Evolutionary conservation across 92 coral and sea anemone species (phyloP).

Genomic region (Porites rus): DNA sequence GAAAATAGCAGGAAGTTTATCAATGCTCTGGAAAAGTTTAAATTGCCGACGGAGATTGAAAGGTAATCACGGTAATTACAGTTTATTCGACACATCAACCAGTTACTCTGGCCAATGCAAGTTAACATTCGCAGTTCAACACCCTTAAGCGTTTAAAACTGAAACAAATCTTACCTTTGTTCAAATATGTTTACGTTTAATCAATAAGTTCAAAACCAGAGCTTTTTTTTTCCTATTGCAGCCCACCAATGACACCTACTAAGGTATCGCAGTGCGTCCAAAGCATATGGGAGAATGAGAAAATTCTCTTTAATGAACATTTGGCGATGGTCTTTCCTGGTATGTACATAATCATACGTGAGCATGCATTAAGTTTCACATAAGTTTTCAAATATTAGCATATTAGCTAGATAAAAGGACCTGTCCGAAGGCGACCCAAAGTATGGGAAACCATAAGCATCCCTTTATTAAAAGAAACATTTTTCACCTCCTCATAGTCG

Average conservation of each 20-base stretch:
- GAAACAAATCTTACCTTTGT: neutral
- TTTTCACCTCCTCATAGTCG: too few relatives aligned
- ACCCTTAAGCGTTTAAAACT: neutral
- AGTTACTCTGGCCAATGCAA: too few relatives aligned
- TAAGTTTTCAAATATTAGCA: too few relatives aligned
- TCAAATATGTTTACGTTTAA: too few relatives aligned
- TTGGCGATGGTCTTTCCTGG: constrained; percentile 72
- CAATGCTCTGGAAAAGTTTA: constrained; percentile 3
- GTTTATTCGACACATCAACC: too few relatives aligned
- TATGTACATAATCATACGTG: neutral
- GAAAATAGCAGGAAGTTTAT: constrained; percentile 4
- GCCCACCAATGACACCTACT: constrained; percentile 66
- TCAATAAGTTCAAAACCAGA: neutral
- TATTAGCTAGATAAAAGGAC: too few relatives aligned
- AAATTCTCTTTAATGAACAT: constrained; percentile 52
- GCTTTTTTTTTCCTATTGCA: neutral
- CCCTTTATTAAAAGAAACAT: too few relatives aligned
- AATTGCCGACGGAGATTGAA: neutral
- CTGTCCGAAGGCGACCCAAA: too few relatives aligned
- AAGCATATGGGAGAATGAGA: constrained; percentile 80
- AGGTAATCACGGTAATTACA: neutral
- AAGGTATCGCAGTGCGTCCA: constrained; percentile 45
- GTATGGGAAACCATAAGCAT: too few relatives aligned
- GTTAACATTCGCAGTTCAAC: too few relatives aligned
- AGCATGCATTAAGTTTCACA: too few relatives aligned